Percentiles rank a stretch among this genome's conserved stretches.
phyloP scores from a whole-genome alignment of 2,113 vertebrate species.

The Hypocryptadius cinnamomeus region DNA sequence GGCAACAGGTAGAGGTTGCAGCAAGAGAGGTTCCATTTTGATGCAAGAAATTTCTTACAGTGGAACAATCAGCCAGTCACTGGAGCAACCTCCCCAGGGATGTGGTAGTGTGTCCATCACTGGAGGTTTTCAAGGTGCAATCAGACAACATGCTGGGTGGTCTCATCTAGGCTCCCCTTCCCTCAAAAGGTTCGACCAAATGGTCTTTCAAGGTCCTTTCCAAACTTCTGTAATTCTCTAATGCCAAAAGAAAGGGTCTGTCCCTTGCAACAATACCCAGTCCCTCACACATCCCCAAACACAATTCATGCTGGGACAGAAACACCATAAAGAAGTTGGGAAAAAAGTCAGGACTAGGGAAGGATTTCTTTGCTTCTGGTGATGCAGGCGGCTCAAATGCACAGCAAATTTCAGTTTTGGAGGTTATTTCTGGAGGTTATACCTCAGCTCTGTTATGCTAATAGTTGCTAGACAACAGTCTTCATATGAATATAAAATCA shows the following conservation, averaged over 20 bases:
- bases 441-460: neutral
- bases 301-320: neutral
- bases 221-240: neutral
- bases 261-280: rapidly evolving
- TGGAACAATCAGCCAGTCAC: neutral
- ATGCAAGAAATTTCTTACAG: neutral
- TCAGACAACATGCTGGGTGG: rapidly evolving
- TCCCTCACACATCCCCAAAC: rapidly evolving
- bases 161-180: neutral
- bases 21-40: neutral
- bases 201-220: neutral
- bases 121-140: neutral
- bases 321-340: neutral
- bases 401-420: neutral
- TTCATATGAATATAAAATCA: neutral
- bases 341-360: neutral
- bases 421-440: neutral
- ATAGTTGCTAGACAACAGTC: neutral
- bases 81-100: neutral
- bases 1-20: neutral
- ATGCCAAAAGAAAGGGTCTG: neutral
- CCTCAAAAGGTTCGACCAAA: neutral
- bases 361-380: neutral
- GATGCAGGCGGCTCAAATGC: neutral
- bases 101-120: rapidly evolving